These are phyloP conservation scores for Amphipoea lucens DNA, from an alignment of 2,888 invertebrate species.

Conservation along the genomic window DNA sequence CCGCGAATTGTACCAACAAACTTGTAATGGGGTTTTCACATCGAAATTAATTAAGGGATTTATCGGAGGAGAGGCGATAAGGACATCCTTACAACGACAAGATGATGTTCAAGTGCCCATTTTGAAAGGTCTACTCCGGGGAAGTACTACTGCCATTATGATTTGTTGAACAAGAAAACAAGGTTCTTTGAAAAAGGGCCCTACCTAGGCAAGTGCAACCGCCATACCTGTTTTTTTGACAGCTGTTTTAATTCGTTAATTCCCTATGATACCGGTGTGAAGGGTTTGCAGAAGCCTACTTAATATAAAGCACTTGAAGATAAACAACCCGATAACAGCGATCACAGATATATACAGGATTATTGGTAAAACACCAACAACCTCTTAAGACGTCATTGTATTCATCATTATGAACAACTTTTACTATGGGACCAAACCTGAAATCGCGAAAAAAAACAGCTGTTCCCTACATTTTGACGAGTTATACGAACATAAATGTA, in stretches of 20 bases:
- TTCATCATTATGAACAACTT: too few species aligned
- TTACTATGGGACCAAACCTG: too few species aligned
- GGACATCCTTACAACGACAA: too few species aligned
- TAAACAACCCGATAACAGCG: neutral
- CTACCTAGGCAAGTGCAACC: neutral
- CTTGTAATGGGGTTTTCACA: conserved; percentile 17
- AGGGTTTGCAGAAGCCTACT: neutral
- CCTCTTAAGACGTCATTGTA: too few species aligned
- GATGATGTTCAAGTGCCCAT: neutral
- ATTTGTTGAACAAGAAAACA: neutral
- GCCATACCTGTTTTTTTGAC: neutral
- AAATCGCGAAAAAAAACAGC: too few species aligned
- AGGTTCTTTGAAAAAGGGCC: neutral
- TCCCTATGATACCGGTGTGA: neutral
- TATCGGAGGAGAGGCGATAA: neutral
- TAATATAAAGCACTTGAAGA: neutral
- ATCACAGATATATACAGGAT: too few species aligned
- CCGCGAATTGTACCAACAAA: neutral
- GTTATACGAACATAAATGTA: too few species aligned
- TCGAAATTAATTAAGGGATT: neutral
- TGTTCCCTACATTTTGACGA: too few species aligned
- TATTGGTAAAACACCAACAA: too few species aligned
- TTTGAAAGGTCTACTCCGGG: neutral
- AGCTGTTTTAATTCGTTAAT: neutral
- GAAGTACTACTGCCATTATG: neutral